Evolutionary conservation across 2,113 vertebrate species (phyloP), one percentile per base, ranked within the genome.

Genomic region (Syngnathus floridae): DNA sequence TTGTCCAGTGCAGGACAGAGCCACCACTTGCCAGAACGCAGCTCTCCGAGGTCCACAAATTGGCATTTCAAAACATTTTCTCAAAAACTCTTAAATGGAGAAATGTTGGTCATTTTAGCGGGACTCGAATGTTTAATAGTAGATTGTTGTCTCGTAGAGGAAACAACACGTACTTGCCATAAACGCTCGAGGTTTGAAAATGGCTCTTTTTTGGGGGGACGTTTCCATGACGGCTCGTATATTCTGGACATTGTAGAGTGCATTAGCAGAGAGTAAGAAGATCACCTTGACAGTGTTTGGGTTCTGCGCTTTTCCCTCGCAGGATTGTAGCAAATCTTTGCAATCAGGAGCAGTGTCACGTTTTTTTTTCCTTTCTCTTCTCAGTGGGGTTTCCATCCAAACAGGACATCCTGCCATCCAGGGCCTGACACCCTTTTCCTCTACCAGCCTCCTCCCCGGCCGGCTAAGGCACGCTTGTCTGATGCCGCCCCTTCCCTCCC

Each of bases 401-500:
- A 90, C 89, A 90, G 91, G 91, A 93, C 84, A 82, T 92, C 91
- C 91, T 90, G 82, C 75, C 74, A 69, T 90, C 81, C 82, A 88
- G 87, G 81, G 86, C 80, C 83, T 88, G 58, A 51, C 60, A 12
- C 5, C 51, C 63, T 52, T 5, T 66, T 63, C 37, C 70, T 68
- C 36, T 58, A 41, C 64, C 84, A 79, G 77, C 87, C 78, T 13
- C 56, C 22, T 36, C 56, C 6, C 16, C 43, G 56, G 64, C 70
- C 21, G 56, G 64, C 70, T 19, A n/a, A 72, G 64, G 41, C 58
- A 1, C 31, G 69, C 40, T n/a, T 65, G 43, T 17, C 26, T 17
- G 22, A n/a, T 17, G 10, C 4, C 22, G 31, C 1, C 59, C 45
- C 52, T 22, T 1, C 59, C 45, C 52, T 22, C 51, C 51, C n/a